These are phyloP conservation scores for Calidris pugnax DNA, from an alignment of 2,113 vertebrate genomes.

Conservation along the genomic window DNA sequence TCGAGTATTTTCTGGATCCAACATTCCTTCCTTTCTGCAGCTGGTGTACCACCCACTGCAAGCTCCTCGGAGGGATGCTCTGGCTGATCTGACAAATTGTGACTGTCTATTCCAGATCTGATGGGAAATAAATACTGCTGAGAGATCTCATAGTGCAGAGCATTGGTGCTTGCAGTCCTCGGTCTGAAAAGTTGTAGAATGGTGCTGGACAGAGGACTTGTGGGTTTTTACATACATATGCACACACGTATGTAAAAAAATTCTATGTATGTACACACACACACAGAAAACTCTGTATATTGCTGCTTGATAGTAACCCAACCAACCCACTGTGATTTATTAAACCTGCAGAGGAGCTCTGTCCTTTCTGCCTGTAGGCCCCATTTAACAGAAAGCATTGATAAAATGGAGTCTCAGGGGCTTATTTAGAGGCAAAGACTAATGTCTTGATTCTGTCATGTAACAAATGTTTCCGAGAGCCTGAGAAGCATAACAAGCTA, in stretches of 20 bases:
- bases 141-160: background rate
- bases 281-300: background rate
- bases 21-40: background rate
- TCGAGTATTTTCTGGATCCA: background rate
- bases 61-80: background rate
- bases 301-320: background rate
- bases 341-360: background rate
- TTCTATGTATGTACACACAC: rapidly evolving
- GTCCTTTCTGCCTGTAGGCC: background rate
- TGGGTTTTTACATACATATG: rapidly evolving
- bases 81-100: background rate
- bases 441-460: background rate
- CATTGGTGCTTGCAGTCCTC: background rate
- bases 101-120: background rate
- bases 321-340: background rate
- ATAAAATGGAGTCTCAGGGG: background rate
- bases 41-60: background rate
- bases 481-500: background rate
- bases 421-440: background rate
- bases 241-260: background rate
- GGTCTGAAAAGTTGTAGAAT: background rate
- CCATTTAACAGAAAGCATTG: background rate
- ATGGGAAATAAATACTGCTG: background rate
- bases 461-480: background rate
- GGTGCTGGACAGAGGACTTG: background rate